Base-by-base conservation (phyloP, 2,797 vertebrate genomes). In the Okamejei kenojei region DNA sequence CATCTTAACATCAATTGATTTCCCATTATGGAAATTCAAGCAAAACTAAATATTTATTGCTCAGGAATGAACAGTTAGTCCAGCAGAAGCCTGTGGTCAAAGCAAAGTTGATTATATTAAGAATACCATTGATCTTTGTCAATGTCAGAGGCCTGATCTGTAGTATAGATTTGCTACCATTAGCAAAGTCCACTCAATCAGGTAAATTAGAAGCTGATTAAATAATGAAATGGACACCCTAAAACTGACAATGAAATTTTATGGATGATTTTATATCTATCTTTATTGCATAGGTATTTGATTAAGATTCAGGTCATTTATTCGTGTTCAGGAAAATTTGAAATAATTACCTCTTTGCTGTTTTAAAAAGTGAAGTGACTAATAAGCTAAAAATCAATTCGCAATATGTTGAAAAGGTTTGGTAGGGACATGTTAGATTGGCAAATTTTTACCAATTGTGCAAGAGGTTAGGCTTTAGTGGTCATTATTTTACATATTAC, bases 1-100 rank as follows among this genome's bases (percentile, higher is more conserved):
- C 94, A 95, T 94, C 93, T 94, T 45, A 8, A 93, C 94, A 90
- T 80, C 90, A 95, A 96, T 96, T 94, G 96, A 96, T 96, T 96
- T 95, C 94, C 94, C 94, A 94, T 96, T 96, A 95, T 94, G 95
- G 95, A 95, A 95, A 94, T 94, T 94, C 94, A 2, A 95, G 95
- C 95, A 95, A 95, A 95, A 94, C 94, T 73, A 93, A 94, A 90
- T 95, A 95, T 95, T 95, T 94, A 79, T 94, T 93, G 95, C 94
- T 93, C 93, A 93, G 45, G 95, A 93, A 68, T 32, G 94, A 95
- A 94, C 93, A 94, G 93, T 84, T 93, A 93, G 93, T 94, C 82
- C 86, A 93, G n/a, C 74, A 71, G 93, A 88, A 92, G 38, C 90
- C 71, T 74, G 45, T 76, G 73, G 90, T 92, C 90, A 92, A 92